A percentile compares a stretch with the other conserved stretches of the same genome.
These are phyloP conservation scores for Beaufortia kweichowensis DNA, from an alignment of 2,113 vertebrate genomes.

Conservation along the genomic window DNA sequence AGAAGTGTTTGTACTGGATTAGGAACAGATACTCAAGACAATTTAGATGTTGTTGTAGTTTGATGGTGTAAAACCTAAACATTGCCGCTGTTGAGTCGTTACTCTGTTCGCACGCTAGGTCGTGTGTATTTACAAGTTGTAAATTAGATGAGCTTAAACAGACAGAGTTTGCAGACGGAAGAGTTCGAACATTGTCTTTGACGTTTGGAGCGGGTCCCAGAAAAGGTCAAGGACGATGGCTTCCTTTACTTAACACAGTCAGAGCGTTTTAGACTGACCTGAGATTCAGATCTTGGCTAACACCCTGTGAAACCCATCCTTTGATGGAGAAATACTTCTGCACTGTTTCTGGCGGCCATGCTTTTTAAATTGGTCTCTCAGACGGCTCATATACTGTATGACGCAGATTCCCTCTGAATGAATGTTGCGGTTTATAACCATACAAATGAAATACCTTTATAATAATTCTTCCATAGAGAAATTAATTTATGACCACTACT, in stretches of 20 bases:
- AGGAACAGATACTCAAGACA: background rate
- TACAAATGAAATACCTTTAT: too few species aligned
- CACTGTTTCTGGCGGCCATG: background rate
- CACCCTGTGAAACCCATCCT: background rate
- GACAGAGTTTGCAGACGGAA: background rate
- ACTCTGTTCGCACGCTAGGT: background rate
- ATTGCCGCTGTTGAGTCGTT: too few species aligned
- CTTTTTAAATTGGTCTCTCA: background rate
- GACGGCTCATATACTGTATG: background rate
- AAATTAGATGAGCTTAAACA: background rate
- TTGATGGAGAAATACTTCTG: background rate
- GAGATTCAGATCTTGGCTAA: background rate
- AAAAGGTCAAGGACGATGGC: background rate
- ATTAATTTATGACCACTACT: too few species aligned
- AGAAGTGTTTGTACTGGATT: background rate
- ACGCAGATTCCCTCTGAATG: background rate
- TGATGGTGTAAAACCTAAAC: background rate
- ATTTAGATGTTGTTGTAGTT: background rate
- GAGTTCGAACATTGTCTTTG: background rate
- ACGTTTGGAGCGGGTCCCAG: slow-evolving; percentile 9
- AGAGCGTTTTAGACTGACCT: background rate
- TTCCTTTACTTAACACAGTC: background rate
- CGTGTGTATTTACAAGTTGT: background rate
- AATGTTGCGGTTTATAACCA: background rate
- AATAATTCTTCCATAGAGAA: too few species aligned